Evolutionary conservation across 2,888 invertebrate species (phyloP), one percentile per base, ranked within the genome.

Genomic region (Cybosia mesomella): DNA sequence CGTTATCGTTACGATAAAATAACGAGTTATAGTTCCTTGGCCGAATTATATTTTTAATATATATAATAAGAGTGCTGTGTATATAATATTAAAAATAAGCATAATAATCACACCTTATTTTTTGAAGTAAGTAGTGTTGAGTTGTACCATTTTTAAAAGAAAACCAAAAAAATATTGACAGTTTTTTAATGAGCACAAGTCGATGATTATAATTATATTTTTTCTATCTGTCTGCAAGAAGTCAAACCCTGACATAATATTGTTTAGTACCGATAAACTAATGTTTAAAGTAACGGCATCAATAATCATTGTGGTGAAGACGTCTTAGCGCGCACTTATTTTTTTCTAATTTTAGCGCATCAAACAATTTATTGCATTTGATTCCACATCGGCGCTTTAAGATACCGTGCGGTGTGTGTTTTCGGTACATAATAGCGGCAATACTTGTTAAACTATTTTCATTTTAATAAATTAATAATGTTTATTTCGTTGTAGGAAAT

Each of bases 291-390:
- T n/a, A 28, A 18, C 28, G 8, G 32, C 32, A 53, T 34, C 10
- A 54, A 59, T 34, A 66, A 62, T 62, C 28, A 49, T 24, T 32
- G n/a, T 49, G 22, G n/a, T 7, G 58, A 43, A 55, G 10, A 15
- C 73, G 62, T 55, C 55, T 69, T 72, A 74, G 65, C 77, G 79
- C 72, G 67, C 69, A 79, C 73, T 72, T 72, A 79, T 82, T 81
- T 83, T 83, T 79, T 70, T 82, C 83, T 82, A 83, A 77, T 77
- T 83, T 74, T 86, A 83, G 81, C 76, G 67, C 73, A 67, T 70
- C 71, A 74, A 72, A 73, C 79, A 80, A 83, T 83, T 85, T 85
- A 85, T 82, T 83, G 74, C 82, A 82, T 80, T 83, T 79, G 83
- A 85, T 82, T 86, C 77, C 79, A 77, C 77, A 76, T 75, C 77